Base-by-base conservation (phyloP, 2,888 invertebrate species). In the Ernsta delagoae region DNA sequence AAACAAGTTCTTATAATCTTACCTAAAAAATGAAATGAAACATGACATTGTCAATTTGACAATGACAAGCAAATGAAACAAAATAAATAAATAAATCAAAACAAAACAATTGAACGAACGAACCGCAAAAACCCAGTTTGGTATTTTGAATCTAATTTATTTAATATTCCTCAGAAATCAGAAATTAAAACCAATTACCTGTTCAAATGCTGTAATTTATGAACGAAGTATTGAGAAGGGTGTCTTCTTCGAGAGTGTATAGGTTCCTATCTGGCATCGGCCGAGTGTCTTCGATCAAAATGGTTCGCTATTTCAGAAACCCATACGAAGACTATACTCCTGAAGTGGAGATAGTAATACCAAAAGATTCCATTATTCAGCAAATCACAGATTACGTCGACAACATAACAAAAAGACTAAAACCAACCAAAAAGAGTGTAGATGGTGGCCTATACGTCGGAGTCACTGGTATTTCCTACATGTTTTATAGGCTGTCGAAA, bases 401-500 rank as follows among this genome's bases (percentile, higher is more conserved):
- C 57, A 88, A 76, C 68, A 92, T 92, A 68, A 75, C 79, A 1
- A 91, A 89, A 72, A 85, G 88, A 12, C 70, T 89, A 59, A 84
- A 79, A 62, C 89, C 92, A 1, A 74, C 80, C 0, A 78, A 75
- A 0, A 87, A 85, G 71, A 86, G 95, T 79, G 95, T 96, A 6
- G 88, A 89, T 8, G 93, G 92, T 8, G 96, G 96, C 0, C 78
- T 96, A 1, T 97, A 97, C 81, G 94, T 96, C 56, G 96, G 97
- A 0, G 86, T 95, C 41, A 94, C 95, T 56, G 97, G 98, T 8
- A 94, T 97, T 61, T 95, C 96, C 0, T 98, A 95, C 81, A 97
- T 97, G 96, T 96, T 96, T 78, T 96, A 96, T 83, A 95, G 95
- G 78, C 81, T 97, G 64, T 94, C 95, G 12, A 94, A 94, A 79